These are phyloP conservation scores for Trachymyrmex cornetzi DNA, from an alignment of 1,140 invertebrate species.

Conservation along the genomic window DNA sequence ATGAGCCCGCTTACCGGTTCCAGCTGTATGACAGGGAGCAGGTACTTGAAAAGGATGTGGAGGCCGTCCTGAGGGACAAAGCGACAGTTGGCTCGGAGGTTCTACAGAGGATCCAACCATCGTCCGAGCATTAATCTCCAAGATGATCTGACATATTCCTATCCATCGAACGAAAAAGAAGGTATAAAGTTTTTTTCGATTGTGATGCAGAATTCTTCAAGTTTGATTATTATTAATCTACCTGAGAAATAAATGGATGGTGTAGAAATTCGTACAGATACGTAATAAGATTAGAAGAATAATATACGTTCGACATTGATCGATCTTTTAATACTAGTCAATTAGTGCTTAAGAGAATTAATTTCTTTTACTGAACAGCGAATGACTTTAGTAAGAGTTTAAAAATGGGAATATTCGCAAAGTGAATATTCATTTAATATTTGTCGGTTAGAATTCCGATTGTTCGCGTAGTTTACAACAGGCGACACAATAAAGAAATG, in stretches of 20 bases:
- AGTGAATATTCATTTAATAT: constrained; percentile 7
- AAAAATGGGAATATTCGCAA: constrained; percentile 6
- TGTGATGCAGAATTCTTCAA: not conserved
- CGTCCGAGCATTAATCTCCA: not conserved
- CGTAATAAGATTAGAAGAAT: constrained; percentile 21
- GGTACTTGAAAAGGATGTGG: constrained; percentile 80
- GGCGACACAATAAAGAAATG: constrained; percentile 3
- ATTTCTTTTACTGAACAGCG: constrained; percentile 4
- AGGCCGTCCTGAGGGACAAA: constrained; percentile 64
- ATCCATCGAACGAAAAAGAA: not conserved
- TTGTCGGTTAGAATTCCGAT: not conserved
- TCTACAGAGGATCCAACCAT: not conserved
- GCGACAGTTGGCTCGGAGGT: not conserved
- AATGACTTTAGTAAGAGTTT: not conserved
- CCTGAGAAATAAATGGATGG: not conserved
- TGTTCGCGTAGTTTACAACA: not conserved
- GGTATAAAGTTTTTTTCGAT: not conserved
- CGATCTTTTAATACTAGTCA: constrained; percentile 71
- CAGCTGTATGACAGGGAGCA: constrained; percentile 72
- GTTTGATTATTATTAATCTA: no score
- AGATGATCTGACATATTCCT: not conserved
- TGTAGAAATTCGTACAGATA: not conserved
- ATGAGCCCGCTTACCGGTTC: constrained; percentile 75
- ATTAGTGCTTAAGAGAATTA: constrained; percentile 66
- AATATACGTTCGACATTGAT: constrained; percentile 20